Evolutionary conservation across 2,797 vertebrate genomes (phyloP), one percentile per base, ranked within the genome.

Genomic region (Thripadectes ignobilis): DNA sequence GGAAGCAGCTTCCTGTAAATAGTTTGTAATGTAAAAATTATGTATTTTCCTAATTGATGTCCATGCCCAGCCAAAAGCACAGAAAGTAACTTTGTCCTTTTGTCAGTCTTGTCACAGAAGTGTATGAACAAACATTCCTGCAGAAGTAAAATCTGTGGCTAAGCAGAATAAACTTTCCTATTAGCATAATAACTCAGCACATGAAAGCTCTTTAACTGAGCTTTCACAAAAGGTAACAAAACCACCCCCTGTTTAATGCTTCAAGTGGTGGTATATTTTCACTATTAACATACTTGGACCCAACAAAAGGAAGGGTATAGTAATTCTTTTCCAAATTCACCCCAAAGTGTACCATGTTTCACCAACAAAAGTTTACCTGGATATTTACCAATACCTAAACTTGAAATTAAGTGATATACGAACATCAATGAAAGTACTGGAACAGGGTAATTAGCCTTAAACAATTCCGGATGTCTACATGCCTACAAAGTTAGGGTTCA

Each of bases 1-100:
- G 67, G 63, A 77, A 94, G 65, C 39, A 58, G 71, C 57, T 93
- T 96, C 83, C 88, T 91, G 71, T 87, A 90, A 94, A 86, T 78
- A 85, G 72, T 84, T 88, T 88, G 67, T 49, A 85, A 46, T 46
- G 43, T 83, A 36, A 77, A 93, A 94, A 74, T 57, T 10, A 76
- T 86, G 52, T 65, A 9, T 73, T 92, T 86, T 85, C 90, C 52
- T 88, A 88, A 90, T 36, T 81, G 14, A 57, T 73, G 38, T 36
- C 57, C 10, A 6, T 41, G 32, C 13, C 49, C 34, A 75, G 67
- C 63, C 59, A 82, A 83, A 88, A 92, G 36, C 74, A 59, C 46
- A 65, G 51, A 79, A 52, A 66, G 48, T 17, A 51, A 80, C 46
- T 36, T 46, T 65, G 43, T 46, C 76, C 39, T 6, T 89, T 75